These are phyloP conservation scores for Anguilla marmorata DNA, from an alignment of 2,797 vertebrate species.

Conservation along the genomic window DNA sequence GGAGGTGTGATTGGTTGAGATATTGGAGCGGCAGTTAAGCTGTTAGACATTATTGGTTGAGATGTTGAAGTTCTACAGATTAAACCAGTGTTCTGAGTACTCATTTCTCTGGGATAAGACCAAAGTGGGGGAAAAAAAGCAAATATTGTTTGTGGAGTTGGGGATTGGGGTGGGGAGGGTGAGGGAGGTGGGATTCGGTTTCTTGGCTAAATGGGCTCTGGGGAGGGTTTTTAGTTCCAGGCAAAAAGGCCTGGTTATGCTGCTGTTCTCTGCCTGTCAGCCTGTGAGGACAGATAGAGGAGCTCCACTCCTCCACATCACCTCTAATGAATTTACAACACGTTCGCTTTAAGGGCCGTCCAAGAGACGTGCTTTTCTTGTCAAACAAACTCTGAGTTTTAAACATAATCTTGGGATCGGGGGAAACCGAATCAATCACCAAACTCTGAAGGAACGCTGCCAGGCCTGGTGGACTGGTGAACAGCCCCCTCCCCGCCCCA, in stretches of 20 bases:
- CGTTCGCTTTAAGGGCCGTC: neutral
- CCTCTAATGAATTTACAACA: conserved; percentile 13
- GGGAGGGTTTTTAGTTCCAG: neutral
- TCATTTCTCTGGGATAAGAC: neutral
- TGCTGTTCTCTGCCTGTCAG: neutral
- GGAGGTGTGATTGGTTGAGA: conserved; percentile 37
- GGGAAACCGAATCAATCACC: neutral
- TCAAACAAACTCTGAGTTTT: neutral
- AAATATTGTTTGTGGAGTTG: conserved; percentile 6
- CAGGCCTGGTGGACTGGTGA: neutral
- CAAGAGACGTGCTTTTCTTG: neutral
- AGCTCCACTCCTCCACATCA: neutral
- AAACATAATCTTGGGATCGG: neutral
- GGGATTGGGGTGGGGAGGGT: neutral
- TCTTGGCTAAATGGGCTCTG: neutral
- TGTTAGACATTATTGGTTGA: conserved; percentile 34
- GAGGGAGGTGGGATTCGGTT: neutral
- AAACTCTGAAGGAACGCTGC: neutral
- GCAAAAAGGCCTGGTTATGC: neutral
- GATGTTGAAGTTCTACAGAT: conserved; percentile 21
- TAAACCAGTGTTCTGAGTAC: neutral
- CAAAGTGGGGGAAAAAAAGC: conserved; percentile 8
- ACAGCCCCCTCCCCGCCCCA: neutral
- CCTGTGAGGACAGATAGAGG: neutral
- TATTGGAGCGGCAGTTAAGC: conserved; percentile 37